Percentiles rank a stretch among this genome's conserved stretches.
Conservation (phyloP, 2,888 invertebrate species). For the Xestobium rufovillosum region DNA sequence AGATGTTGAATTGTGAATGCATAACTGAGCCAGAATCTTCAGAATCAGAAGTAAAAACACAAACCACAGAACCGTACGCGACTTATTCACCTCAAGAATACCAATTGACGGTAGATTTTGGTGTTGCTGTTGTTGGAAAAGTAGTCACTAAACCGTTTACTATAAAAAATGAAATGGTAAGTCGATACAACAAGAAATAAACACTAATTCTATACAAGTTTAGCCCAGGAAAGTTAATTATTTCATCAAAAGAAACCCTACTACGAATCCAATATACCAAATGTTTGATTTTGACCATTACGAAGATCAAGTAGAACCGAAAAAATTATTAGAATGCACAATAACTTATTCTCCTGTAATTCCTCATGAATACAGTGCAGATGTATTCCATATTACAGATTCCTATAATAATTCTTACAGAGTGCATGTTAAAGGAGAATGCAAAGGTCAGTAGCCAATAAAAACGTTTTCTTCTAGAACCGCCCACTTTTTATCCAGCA, state of each 20-base stretch:
- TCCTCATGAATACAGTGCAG: constrained; percentile 31
- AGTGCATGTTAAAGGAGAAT: constrained; percentile 32
- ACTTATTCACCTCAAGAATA: too few species aligned
- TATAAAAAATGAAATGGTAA: too few species aligned
- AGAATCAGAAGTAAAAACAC: too few species aligned
- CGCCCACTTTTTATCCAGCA: constrained; percentile 6
- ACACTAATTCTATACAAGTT: too few species aligned
- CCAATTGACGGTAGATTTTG: too few species aligned
- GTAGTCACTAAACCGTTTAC: too few species aligned
- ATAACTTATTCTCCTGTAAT: constrained; percentile 36
- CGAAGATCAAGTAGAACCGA: constrained; percentile 29
- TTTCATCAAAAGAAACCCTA: constrained; percentile 31
- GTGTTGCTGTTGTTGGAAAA: too few species aligned
- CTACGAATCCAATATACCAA: constrained; percentile 35
- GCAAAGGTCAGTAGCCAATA: constrained; percentile 27
- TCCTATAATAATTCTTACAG: constrained; percentile 24
- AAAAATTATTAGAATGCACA: constrained; percentile 29
- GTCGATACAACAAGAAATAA: too few species aligned
- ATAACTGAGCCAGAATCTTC: too few species aligned
- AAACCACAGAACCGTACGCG: too few species aligned
- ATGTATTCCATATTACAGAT: constrained; percentile 36
- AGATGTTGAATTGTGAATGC: too few species aligned
- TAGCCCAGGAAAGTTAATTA: too few species aligned
- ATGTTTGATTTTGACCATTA: constrained; percentile 36
- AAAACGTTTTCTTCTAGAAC: constrained; percentile 8